A percentile compares a stretch with the other conserved stretches of the same genome.
Evolutionary conservation across 2,797 vertebrate genomes (phyloP).

Genomic region (Lagocephalus sceleratus): DNA sequence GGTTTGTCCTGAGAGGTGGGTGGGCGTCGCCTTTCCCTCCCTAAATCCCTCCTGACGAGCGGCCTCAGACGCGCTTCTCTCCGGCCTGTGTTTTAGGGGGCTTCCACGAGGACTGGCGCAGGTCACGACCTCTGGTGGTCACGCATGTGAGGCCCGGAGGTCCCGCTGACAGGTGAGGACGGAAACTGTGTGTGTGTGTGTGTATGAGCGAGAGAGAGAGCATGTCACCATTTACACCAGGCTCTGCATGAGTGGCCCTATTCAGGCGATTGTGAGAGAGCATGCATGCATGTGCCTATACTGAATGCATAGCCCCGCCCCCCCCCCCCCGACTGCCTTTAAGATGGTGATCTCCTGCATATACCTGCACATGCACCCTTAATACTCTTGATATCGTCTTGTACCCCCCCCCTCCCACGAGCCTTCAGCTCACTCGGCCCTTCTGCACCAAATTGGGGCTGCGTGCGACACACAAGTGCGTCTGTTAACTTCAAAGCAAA

Average conservation of each 20-base stretch:
- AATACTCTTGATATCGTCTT: neutral
- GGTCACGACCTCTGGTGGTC: constrained; percentile 89
- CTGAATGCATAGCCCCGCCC: too few species aligned
- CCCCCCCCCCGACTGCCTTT: too few species aligned
- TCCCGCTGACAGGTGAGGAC: constrained; percentile 91
- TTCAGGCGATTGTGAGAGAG: too few species aligned
- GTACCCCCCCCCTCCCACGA: neutral
- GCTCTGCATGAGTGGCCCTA: too few species aligned
- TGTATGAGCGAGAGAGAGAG: constrained; percentile 31
- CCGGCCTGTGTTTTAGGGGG: constrained; percentile 78
- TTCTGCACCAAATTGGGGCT: neutral
- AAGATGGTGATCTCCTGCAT: too few species aligned
- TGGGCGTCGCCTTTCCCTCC: neutral
- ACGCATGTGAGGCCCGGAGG: constrained; percentile 90
- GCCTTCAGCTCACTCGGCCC: neutral
- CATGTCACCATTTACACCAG: too few species aligned
- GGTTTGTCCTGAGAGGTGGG: constrained; percentile 95
- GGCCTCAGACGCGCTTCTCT: neutral
- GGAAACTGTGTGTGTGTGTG: constrained; percentile 6
- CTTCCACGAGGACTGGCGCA: constrained; percentile 94
- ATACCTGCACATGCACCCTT: too few species aligned
- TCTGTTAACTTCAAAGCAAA: constrained; percentile 53
- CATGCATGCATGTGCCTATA: too few species aligned
- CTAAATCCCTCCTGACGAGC: neutral
- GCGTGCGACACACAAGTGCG: constrained; percentile 30